Evolutionary conservation across 2,888 invertebrate species (phyloP), one percentile per base, ranked within the genome.

Genomic region (Carcina quercana): DNA sequence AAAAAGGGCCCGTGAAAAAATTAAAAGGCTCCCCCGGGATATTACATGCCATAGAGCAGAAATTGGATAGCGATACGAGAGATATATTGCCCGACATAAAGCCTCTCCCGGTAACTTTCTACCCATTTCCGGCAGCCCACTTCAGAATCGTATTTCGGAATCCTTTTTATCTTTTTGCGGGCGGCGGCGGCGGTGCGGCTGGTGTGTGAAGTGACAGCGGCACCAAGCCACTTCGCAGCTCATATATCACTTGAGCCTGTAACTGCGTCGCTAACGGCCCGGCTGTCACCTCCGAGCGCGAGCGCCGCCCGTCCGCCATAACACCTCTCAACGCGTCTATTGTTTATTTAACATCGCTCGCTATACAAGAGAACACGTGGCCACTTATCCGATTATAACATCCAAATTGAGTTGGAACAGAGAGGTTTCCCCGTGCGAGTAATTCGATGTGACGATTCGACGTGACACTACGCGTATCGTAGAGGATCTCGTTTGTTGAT

Each of bases 131-230:
- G 70, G 67, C 72, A 75, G 75, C 59, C 79, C 78, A 80, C 79
- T 82, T 75, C 72, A 75, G 78, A 79, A 75, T 79, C 75, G 76
- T 71, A 80, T 80, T 80, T 80, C 69, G 69, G 39, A 64, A 69
- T 76, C 71, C 71, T 78, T 82, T 82, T 82, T 79, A 78, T 79
- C 74, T 79, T 79, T 79, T 82, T 79, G 73, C 66, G 30, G 53
- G 65, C 62, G 65, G 61, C 59, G 62, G 65, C 54, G 64, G 64
- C 55, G 63, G 63, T 63, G 66, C 65, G 68, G 67, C 63, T 54
- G 63, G 63, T 63, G 66, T 64, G 68, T 67, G 69, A 76, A 72
- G 75, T 79, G 80, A 79, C 79, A 78, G 73, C 65, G 73, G 67
- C 75, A 71, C 70, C 62, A 64, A 73, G 75, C 76, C 80, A 82